Evolutionary conservation across 92 coral and sea anemone species (phyloP).

Genomic region (Palythoa heliodiscus): DNA sequence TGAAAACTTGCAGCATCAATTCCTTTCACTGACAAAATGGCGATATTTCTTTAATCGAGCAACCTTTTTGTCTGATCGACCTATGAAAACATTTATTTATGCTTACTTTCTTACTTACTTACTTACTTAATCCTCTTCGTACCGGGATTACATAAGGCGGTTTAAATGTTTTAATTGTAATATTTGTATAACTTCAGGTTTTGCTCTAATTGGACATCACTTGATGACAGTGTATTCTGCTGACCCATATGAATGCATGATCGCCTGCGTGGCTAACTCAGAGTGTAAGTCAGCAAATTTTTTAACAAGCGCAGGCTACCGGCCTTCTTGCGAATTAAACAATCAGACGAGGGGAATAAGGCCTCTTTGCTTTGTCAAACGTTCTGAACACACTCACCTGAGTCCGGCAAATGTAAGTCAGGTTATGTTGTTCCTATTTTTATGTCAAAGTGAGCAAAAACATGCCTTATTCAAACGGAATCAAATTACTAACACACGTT

Average conservation of each 20-base stretch:
- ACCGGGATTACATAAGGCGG: no score
- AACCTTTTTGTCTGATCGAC: no score
- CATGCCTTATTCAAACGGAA: neutral
- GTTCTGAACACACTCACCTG: neutral
- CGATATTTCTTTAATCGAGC: no score
- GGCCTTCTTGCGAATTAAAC: neutral
- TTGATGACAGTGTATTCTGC: neutral
- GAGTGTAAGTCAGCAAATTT: slow-evolving; percentile 21
- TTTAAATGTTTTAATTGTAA: neutral
- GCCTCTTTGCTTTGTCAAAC: neutral
- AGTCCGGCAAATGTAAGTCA: slow-evolving; percentile 27
- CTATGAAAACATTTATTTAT: no score
- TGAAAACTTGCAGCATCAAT: no score
- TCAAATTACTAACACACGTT: neutral
- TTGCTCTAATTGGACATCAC: neutral
- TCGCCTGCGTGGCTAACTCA: slow-evolving; percentile 8
- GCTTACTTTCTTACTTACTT: no score
- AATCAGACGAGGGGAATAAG: slow-evolving; percentile 10
- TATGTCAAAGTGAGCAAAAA: neutral
- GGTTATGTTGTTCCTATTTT: no score
- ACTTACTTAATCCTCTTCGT: no score
- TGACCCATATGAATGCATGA: slow-evolving; percentile 6
- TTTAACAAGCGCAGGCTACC: neutral
- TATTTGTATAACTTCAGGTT: neutral
- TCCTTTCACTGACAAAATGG: no score